phyloP scores from a whole-genome alignment of 2,797 vertebrate species.

The Taenioides sp. region DNA sequence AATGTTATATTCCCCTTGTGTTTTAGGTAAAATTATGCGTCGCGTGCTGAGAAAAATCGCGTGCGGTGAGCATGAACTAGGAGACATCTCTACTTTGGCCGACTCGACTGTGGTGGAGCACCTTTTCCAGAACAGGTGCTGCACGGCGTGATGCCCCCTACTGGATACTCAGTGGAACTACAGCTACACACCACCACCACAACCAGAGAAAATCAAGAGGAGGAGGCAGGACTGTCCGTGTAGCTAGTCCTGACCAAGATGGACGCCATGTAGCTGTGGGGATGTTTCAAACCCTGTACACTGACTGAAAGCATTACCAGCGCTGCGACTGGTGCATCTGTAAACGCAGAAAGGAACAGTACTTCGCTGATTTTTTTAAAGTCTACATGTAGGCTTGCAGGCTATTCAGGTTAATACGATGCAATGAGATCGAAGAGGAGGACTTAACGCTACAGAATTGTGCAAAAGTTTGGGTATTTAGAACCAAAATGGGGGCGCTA shows the following conservation, averaged over 20 bases:
- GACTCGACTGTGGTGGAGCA: slow-evolving; percentile 86
- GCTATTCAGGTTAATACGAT: background rate
- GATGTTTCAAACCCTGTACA: slow-evolving; percentile 3
- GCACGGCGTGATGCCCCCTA: slow-evolving; percentile 42
- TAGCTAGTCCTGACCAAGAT: slow-evolving; percentile 23
- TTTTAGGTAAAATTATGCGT: slow-evolving; percentile 94
- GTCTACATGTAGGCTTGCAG: background rate
- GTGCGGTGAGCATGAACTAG: slow-evolving; percentile 86
- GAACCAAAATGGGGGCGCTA: background rate
- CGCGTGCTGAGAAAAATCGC: slow-evolving; percentile 92
- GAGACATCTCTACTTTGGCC: slow-evolving; percentile 91
- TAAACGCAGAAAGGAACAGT: background rate
- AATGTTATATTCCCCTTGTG: background rate
- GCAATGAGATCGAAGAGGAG: background rate
- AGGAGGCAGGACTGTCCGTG: background rate
- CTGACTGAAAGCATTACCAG: slow-evolving; percentile 17
- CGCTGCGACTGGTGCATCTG: background rate
- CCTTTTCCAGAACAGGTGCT: slow-evolving; percentile 87
- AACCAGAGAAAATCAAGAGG: slow-evolving; percentile 1
- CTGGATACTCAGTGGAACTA: slow-evolving; percentile 2
- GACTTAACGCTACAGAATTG: background rate
- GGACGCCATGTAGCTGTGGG: background rate
- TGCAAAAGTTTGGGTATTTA: background rate
- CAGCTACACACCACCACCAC: background rate
- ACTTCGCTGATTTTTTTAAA: slow-evolving; percentile 9